These are phyloP conservation scores for Garrulus glandarius DNA, from an alignment of 2,797 vertebrate species.

Conservation along the genomic window DNA sequence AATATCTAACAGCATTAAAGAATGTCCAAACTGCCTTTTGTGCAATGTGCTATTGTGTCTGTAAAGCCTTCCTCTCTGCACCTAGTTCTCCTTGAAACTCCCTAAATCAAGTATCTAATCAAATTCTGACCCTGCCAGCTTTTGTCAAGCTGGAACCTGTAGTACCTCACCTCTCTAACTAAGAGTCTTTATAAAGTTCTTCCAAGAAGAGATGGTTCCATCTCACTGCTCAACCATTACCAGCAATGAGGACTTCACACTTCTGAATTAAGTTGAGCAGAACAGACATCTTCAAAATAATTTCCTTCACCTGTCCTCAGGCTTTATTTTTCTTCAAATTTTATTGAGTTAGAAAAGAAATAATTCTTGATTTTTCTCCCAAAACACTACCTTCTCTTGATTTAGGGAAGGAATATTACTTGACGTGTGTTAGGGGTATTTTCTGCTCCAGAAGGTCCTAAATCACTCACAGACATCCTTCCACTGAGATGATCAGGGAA, in stretches of 20 bases:
- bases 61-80: neutral
- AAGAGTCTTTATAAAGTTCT: neutral
- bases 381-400: neutral
- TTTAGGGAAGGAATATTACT: neutral
- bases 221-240: neutral
- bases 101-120: neutral
- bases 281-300: neutral
- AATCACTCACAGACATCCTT: neutral
- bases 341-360: neutral
- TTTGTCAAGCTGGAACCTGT: neutral
- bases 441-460: neutral
- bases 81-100: neutral
- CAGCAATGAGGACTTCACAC: neutral
- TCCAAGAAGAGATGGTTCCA: neutral
- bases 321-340: neutral
- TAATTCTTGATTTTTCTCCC: neutral
- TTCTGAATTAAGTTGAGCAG: neutral
- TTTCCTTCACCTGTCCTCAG: neutral
- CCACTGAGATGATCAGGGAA: neutral
- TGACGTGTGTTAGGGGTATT: neutral
- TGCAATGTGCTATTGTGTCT: neutral
- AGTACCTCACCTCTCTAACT: neutral
- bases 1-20: constrained; percentile 44
- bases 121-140: neutral
- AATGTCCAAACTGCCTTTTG: neutral